These are phyloP conservation scores for Pteronotus mesoamericanus DNA, from an alignment of 2,797 vertebrate species.

Conservation along the genomic window DNA sequence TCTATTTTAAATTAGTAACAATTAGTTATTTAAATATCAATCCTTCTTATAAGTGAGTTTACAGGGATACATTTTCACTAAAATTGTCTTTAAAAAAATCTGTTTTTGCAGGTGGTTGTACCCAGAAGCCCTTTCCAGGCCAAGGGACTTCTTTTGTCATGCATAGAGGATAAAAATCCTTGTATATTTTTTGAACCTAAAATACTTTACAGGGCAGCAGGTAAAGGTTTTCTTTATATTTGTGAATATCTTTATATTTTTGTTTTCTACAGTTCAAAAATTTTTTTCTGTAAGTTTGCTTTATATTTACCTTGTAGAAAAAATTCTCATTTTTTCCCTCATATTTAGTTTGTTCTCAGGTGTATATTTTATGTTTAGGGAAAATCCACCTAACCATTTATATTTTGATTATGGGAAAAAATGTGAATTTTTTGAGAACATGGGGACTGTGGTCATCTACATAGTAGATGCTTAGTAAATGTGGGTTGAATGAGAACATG, in stretches of 20 bases:
- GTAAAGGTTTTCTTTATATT: constrained; percentile 80
- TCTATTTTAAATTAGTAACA: constrained; percentile 11
- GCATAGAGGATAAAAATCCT: constrained; percentile 95
- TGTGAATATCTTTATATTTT: constrained; percentile 27
- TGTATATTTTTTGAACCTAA: constrained; percentile 99
- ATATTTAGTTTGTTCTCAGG: constrained; percentile 6
- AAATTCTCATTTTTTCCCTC: neutral
- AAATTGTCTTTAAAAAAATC: constrained; percentile 54
- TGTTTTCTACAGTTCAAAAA: neutral
- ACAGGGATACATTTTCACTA: constrained; percentile 27
- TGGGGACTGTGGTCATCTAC: neutral
- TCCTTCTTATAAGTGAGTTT: neutral
- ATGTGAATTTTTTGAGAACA: neutral
- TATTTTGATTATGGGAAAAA: neutral
- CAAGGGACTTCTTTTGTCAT: constrained; percentile 95
- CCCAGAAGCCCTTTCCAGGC: constrained; percentile 96
- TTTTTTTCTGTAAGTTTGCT: neutral
- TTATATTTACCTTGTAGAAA: constrained; percentile 5
- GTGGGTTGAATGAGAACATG: neutral
- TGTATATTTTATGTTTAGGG: neutral
- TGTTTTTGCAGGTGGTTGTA: constrained; percentile 89
- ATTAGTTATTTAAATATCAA: constrained; percentile 24
- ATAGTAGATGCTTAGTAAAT: neutral
- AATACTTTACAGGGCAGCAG: constrained; percentile 98
- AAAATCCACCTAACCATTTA: neutral